Evolutionary conservation across 2,113 vertebrate species (phyloP), one percentile per base, ranked within the genome.

Genomic region (Sander vitreus): DNA sequence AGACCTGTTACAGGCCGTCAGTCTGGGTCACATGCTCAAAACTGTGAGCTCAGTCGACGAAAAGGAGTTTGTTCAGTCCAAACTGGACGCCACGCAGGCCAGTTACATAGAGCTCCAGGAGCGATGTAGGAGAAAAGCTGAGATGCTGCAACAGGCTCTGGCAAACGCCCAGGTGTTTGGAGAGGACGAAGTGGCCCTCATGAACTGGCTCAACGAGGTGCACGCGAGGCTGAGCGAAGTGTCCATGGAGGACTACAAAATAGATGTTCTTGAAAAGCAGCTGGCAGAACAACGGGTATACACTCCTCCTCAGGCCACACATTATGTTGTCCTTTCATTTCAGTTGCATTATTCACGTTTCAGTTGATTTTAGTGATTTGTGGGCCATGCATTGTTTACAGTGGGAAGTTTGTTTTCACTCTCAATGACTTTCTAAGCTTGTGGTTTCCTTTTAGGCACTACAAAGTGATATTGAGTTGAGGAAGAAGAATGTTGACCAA

Each of bases 91-190:
- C 89, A 93, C 92, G 78, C 97, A 98, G 95, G 94, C 96, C 64
- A 85, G 94, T 92, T 99, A 97, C 93, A 94, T 96, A 91, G 98
- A 98, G 92, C 95, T 99, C 82, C 97, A 98, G 96, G 97, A 97
- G 93, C 96, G 96, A 90, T 97, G 95, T 91, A 94, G 93, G 91
- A 96, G 94, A 93, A 96, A 96, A 93, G 96, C 96, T 30, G 96
- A 97, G 93, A 95, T 98, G 87, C 96, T 99, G 81, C 96, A 95
- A 83, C 97, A 97, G 95, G 98, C 98, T 64, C 95, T 97, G 93
- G 97, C 96, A 80, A 99, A 99, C 85, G 97, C 98, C 84, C 97
- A 96, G 93, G 96, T 98, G 91, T 99, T 99, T 90, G 97, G 98
- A 77, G 97, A 98, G 85, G 98, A 99, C 0, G 97, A 99, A 94